phyloP scores from a whole-genome alignment of 1,140 invertebrate species.

The Ruditapes philippinarum region DNA sequence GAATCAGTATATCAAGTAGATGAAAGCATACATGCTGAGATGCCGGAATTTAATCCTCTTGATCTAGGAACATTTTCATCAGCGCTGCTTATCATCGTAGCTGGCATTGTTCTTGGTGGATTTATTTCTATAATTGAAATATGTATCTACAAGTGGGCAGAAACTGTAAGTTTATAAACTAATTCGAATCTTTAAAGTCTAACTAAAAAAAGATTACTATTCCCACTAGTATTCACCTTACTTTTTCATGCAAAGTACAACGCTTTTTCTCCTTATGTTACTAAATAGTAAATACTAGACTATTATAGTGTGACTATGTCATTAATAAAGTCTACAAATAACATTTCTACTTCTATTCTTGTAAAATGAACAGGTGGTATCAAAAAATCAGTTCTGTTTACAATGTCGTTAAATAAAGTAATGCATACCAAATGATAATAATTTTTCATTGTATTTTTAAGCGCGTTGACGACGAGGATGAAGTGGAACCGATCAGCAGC shows the following conservation, averaged over 20 bases:
- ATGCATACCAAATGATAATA: too few relatives aligned
- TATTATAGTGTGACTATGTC: too few relatives aligned
- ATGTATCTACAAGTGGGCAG: conserved; percentile 72
- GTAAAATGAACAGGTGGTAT: too few relatives aligned
- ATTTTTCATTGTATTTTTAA: neutral
- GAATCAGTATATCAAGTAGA: conserved; percentile 30
- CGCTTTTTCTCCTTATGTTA: neutral
- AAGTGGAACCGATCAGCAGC: neutral
- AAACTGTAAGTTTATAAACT: conserved; percentile 52
- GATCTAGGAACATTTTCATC: conserved; percentile 76
- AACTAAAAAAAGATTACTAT: too few relatives aligned
- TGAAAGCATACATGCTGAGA: neutral
- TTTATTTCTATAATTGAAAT: conserved; percentile 72
- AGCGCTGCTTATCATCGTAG: conserved; percentile 73
- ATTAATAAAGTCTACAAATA: neutral
- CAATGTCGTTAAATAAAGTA: too few relatives aligned
- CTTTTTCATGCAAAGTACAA: neutral
- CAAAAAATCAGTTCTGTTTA: too few relatives aligned
- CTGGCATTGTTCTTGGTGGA: conserved; percentile 72
- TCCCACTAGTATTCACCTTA: neutral
- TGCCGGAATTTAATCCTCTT: conserved; percentile 60
- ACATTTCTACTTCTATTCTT: too few relatives aligned
- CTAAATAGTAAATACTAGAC: too few relatives aligned
- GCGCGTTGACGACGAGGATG: conserved; percentile 10
- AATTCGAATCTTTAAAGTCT: neutral